A percentile compares a stretch with the other conserved stretches of the same genome.
Evolutionary conservation across 92 coral and sea anemone species (phyloP).

Genomic region (Metridium senile): DNA sequence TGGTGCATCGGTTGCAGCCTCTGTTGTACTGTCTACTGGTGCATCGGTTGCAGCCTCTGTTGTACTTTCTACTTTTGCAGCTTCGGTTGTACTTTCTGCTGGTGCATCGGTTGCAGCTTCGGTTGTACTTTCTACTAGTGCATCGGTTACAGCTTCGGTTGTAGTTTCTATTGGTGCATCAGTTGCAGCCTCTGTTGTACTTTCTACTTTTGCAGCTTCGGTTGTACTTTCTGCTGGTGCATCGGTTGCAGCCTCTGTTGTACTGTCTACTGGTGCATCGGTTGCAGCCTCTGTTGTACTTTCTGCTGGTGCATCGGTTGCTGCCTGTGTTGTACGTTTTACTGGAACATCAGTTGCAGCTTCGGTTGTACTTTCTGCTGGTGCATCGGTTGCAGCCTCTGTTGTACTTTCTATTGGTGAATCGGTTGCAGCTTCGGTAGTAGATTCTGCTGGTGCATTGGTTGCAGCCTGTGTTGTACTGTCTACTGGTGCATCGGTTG

Average conservation of each 20-base stretch:
- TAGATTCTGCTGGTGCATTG: not conserved
- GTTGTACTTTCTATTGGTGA: not conserved
- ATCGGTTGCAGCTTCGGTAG: not conserved
- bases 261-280: not conserved
- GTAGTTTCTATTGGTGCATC: not conserved
- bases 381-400: not conserved
- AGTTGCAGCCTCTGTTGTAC: not conserved
- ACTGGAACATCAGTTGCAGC: too few relatives aligned
- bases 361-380: not conserved
- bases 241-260: not conserved
- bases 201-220: too few relatives aligned
- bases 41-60: not conserved
- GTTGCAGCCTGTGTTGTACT: not conserved
- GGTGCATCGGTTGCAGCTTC: not conserved
- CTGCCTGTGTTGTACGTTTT: not conserved
- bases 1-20: not conserved
- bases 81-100: not conserved
- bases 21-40: not conserved
- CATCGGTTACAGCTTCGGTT: not conserved
- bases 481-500: not conserved
- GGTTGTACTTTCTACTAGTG: not conserved
- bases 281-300: not conserved
- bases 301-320: not conserved
- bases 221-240: too few relatives aligned
- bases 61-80: not conserved